These are phyloP conservation scores for Aix galericulata DNA, from an alignment of 2,113 vertebrate species.

Conservation along the genomic window DNA sequence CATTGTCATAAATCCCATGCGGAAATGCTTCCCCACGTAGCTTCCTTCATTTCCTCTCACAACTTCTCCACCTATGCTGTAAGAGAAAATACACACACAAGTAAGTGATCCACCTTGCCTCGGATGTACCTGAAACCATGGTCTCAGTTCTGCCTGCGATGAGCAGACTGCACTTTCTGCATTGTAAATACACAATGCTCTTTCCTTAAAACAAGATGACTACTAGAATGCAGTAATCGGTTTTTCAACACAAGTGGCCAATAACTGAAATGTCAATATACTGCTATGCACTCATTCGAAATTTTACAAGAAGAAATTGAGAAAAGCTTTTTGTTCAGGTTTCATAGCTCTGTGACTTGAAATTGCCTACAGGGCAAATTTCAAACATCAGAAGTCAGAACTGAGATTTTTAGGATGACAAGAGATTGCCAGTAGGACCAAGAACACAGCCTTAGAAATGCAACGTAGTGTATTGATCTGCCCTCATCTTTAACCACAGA, in stretches of 20 bases:
- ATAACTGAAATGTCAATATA: not conserved
- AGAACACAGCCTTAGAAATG: not conserved
- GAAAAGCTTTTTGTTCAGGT: not conserved
- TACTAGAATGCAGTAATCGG: not conserved
- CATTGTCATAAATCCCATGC: slow-evolving; percentile 98
- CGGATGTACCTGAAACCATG: not conserved
- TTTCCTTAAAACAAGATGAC: not conserved
- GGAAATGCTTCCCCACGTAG: slow-evolving; percentile 91
- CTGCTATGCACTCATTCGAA: not conserved
- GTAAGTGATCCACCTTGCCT: not conserved
- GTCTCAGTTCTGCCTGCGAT: not conserved
- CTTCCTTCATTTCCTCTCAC: slow-evolving; percentile 83
- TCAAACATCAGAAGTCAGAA: not conserved
- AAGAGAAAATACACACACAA: slow-evolving; percentile 1
- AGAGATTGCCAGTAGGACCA: not conserved
- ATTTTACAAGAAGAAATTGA: not conserved
- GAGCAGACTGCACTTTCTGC: not conserved
- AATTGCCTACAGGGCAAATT: not conserved
- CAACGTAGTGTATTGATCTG: not conserved
- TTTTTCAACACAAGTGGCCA: not conserved
- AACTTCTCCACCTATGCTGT: slow-evolving; percentile 92
- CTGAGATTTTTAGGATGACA: not conserved
- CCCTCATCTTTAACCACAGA: not conserved
- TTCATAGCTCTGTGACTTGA: not conserved
- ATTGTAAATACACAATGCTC: not conserved